Base-by-base conservation (phyloP, 2,888 invertebrate genomes). In the Cryptocephalus moraei region DNA sequence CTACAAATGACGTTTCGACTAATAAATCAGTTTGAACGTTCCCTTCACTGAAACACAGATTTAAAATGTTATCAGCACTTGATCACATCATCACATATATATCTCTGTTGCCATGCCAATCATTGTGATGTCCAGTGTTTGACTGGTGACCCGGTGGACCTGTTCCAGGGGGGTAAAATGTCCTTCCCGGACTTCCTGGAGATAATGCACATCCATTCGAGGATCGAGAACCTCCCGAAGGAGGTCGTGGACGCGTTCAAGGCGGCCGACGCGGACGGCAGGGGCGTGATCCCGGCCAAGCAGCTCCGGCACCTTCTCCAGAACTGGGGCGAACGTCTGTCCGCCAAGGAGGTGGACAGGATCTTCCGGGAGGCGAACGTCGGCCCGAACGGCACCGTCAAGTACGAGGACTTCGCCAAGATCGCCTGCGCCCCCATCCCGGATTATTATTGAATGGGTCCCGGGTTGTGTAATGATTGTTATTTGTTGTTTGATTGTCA, bases 121-220 rank as follows among this genome's bases (percentile, higher is more conserved):
- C 22, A 22, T 6, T 22, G 22, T 22, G 3, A 22, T 22, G n/a
- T 22, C 22, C 22, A 22, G n/a, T n/a, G n/a, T n/a, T 22, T 22
- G 6, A 22, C 22, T 22, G 22, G 6, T 2, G 36, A 36, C 6
- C 2, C 12, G 11, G 4, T 36, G 36, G 6, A 22, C 22, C 6
- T 22, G 2, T 62, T 64, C 48, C 65, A 78, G 78, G 87, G 84
- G 56, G 91, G 92, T 0, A 90, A 89, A 72, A 90, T 93, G 87
- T 86, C 87, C 0, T 96, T 96, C 69, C 92, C 95, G 0, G 93
- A 94, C 62, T 95, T 96, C 64, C 70, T 96, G 41, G 93, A 95
- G 65, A 89, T 94, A 1, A 91, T 95, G 90, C 92, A 95, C 66
- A 81, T 87, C 46, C 94, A 95, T 67, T 89, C 86, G 32, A 76